These are phyloP conservation scores for Biston stratarius DNA, from an alignment of 2,888 invertebrate genomes.

Conservation along the genomic window DNA sequence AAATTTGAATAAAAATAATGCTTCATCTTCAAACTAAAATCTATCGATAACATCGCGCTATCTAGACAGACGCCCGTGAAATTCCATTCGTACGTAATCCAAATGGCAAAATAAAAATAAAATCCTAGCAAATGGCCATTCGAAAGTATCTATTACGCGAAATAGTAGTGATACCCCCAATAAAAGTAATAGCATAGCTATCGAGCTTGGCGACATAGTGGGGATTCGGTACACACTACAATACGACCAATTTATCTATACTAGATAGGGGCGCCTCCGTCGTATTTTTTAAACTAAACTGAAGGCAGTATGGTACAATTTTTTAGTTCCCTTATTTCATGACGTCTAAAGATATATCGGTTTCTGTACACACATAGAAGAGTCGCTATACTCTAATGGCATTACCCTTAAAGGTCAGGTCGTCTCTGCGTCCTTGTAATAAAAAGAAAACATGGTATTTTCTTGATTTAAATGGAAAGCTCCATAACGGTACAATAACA, in stretches of 20 bases:
- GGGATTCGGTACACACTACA: slow-evolving; percentile 1
- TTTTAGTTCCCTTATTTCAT: neutral
- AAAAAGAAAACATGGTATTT: slow-evolving; percentile 34
- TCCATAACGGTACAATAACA: slow-evolving; percentile 34
- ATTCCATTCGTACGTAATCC: slow-evolving; percentile 20
- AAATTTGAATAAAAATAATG: slow-evolving; percentile 28
- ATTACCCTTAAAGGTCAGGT: slow-evolving; percentile 43
- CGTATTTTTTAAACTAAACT: neutral
- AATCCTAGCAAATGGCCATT: slow-evolving; percentile 16
- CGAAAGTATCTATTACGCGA: slow-evolving; percentile 20
- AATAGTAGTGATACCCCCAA: slow-evolving; percentile 22
- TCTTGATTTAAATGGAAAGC: slow-evolving; percentile 42
- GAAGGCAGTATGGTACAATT: neutral
- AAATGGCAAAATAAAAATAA: slow-evolving; percentile 21
- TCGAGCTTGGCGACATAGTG: slow-evolving; percentile 26
- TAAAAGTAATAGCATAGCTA: slow-evolving; percentile 33
- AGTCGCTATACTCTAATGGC: slow-evolving; percentile 35
- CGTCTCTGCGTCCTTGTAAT: slow-evolving; percentile 40
- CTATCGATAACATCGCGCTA: slow-evolving; percentile 25
- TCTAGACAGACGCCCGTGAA: slow-evolving; percentile 24
- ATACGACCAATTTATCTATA: neutral
- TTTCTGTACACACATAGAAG: neutral
- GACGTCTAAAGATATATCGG: neutral
- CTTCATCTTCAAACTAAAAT: slow-evolving; percentile 22
- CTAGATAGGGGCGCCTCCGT: neutral